These are phyloP conservation scores for Octodonta nipae DNA, from an alignment of 2,888 invertebrate genomes.

Conservation along the genomic window DNA sequence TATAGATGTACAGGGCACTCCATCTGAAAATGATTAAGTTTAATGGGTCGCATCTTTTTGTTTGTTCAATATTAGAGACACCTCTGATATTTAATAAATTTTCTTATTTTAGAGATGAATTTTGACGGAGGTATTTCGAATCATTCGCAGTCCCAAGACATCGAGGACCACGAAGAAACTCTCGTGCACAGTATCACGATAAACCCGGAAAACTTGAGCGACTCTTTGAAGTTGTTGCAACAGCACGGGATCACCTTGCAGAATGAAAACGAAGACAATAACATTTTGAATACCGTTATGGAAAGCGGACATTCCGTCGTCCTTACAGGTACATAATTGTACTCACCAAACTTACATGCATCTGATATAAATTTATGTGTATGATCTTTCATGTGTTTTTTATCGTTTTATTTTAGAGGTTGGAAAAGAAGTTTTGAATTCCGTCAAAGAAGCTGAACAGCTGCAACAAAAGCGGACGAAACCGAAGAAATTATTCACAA, in stretches of 20 bases:
- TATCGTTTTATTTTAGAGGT: slow-evolving; percentile 47
- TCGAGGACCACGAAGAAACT: neutral
- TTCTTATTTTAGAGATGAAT: no score
- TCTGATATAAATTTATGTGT: slow-evolving; percentile 2
- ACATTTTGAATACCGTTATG: slow-evolving; percentile 62
- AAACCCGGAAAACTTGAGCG: neutral
- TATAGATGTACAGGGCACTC: no score
- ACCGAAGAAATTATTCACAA: slow-evolving; percentile 33
- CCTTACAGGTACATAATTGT: slow-evolving; percentile 49
- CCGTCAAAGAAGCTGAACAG: slow-evolving; percentile 34
- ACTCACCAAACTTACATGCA: neutral
- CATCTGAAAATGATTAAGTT: no score
- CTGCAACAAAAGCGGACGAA: slow-evolving; percentile 12
- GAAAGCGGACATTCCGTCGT: slow-evolving; percentile 76
- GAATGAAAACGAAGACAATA: slow-evolving; percentile 46
- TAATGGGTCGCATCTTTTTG: no score
- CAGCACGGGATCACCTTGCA: slow-evolving; percentile 70
- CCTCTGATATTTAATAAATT: no score
- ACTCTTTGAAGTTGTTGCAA: neutral
- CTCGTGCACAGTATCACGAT: no score
- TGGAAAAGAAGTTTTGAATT: slow-evolving; percentile 60
- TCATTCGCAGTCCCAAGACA: no score
- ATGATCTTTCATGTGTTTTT: no score
- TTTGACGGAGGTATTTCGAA: no score
- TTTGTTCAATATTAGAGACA: no score